Conservation (phyloP, 1,140 invertebrate species). For the Leucophenga varia region DNA sequence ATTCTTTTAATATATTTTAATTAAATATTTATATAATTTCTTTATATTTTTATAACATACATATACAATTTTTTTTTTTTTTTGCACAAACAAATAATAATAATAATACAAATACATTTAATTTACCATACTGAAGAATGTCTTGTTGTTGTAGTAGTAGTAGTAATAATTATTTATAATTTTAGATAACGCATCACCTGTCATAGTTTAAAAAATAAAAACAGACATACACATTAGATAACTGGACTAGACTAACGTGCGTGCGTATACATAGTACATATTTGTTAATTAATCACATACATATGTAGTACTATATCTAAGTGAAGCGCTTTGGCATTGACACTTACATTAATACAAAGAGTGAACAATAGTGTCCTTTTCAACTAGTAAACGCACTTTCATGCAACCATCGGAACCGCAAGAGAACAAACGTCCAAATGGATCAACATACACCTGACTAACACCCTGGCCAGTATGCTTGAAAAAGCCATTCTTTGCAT, state of each 20-base stretch:
- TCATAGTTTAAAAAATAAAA: too few relatives aligned
- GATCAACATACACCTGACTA: constrained; percentile 90
- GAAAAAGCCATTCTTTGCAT: constrained; percentile 90
- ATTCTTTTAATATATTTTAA: constrained; percentile 5
- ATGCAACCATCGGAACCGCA: constrained; percentile 98
- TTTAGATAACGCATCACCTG: constrained; percentile 9
- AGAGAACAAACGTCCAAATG: constrained; percentile 85
- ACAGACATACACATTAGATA: too few relatives aligned
- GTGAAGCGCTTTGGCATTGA: too few relatives aligned
- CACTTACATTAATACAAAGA: constrained; percentile 40
- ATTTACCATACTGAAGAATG: constrained; percentile 51
- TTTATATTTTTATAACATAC: constrained; percentile 28
- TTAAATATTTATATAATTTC: constrained; percentile 10
- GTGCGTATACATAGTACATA: too few relatives aligned
- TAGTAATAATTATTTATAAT: constrained; percentile 47
- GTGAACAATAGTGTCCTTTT: constrained; percentile 51
- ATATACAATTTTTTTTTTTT: too few relatives aligned
- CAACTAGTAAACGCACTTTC: constrained; percentile 89
- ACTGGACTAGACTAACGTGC: too few relatives aligned
- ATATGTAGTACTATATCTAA: too few relatives aligned
- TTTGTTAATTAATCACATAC: too few relatives aligned
- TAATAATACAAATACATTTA: constrained; percentile 46
- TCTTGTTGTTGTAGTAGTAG: constrained; percentile 34
- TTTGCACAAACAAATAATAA: constrained; percentile 21
- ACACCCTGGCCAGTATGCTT: constrained; percentile 96